Evolutionary conservation across 2,797 vertebrate genomes (phyloP).

Genomic region (Hapalemur alaotrensis): DNA sequence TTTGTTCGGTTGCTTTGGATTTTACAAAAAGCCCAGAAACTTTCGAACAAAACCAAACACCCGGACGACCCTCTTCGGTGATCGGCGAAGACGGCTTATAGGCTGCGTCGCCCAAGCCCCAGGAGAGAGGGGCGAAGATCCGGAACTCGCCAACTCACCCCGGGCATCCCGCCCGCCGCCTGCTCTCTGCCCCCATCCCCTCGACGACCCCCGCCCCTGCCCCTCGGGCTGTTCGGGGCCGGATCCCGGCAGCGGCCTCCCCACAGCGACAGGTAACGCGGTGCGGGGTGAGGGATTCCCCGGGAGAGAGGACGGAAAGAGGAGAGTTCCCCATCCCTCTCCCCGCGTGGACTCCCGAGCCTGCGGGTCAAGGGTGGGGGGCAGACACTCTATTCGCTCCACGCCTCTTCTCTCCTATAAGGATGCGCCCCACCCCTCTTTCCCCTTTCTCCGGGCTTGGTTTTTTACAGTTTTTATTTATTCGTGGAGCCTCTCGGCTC

Average conservation of each 20-base stretch:
- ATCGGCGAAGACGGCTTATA: conserved; percentile 45
- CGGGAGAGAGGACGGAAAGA: conserved; percentile 65
- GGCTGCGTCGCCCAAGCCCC: conserved; percentile 51
- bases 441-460: conserved; percentile 68
- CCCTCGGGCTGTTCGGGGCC: conserved; percentile 78
- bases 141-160: conserved; percentile 60
- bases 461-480: conserved; percentile 80
- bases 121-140: conserved; percentile 60
- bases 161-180: conserved; percentile 63
- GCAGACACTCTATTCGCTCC: conserved; percentile 61
- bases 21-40: conserved; percentile 83
- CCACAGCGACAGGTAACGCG: conserved; percentile 81
- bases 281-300: conserved; percentile 71
- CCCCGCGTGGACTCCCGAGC: conserved; percentile 43
- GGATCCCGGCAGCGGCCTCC: conserved; percentile 81
- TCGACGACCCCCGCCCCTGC: conserved; percentile 69
- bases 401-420: conserved; percentile 57
- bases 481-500: conserved; percentile 73
- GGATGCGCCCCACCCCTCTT: conserved; percentile 42
- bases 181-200: conserved; percentile 70
- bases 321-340: conserved; percentile 49
- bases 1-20: conserved; percentile 82
- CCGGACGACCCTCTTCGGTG: conserved; percentile 59
- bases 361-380: conserved; percentile 61
- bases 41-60: conserved; percentile 80